These are phyloP conservation scores for Lasiurus cinereus DNA, from an alignment of 2,113 vertebrate genomes.

Conservation along the genomic window DNA sequence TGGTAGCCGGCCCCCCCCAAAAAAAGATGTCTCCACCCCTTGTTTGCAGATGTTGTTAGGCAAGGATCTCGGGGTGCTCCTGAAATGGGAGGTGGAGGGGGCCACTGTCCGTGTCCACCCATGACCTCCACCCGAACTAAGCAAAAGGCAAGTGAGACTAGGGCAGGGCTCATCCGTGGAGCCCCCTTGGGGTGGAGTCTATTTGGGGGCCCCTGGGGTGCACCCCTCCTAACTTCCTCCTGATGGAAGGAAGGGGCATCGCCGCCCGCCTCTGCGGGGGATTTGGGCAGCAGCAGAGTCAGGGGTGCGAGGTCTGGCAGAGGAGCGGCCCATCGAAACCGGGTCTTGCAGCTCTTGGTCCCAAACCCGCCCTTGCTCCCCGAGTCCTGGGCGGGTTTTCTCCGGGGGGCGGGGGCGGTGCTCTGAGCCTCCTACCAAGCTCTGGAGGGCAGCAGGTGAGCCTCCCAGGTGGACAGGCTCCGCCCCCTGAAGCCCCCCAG, in stretches of 20 bases:
- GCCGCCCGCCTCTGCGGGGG: not conserved
- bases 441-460: not conserved
- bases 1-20: not conserved
- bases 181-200: not conserved
- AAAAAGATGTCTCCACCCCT: not conserved
- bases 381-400: not conserved
- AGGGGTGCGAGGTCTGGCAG: rapidly evolving
- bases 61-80: not conserved
- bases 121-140: rapidly evolving
- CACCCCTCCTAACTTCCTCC: not conserved
- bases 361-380: not conserved
- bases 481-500: too few relatives aligned
- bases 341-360: not conserved
- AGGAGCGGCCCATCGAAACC: not conserved
- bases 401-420: not conserved
- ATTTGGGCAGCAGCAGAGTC: not conserved
- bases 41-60: too few relatives aligned
- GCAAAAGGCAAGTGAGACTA: not conserved
- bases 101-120: rapidly evolving
- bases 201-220: not conserved
- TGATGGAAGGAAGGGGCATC: not conserved
- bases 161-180: not conserved
- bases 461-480: not conserved
- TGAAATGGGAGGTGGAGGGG: not conserved
- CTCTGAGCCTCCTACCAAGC: not conserved